These are phyloP conservation scores for Meganola albula DNA, from an alignment of 2,888 invertebrate genomes.

Conservation along the genomic window DNA sequence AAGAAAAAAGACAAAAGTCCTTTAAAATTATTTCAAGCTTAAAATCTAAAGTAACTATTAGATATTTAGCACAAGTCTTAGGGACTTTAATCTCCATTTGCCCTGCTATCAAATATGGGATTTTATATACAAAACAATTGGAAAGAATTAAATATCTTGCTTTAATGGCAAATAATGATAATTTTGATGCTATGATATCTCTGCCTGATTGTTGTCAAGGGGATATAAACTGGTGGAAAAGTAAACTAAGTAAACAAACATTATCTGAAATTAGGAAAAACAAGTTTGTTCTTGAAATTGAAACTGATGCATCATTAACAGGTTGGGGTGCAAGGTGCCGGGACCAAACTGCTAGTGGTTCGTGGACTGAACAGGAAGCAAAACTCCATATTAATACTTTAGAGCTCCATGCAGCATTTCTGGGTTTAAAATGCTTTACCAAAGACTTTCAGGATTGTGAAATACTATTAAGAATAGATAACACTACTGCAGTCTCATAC, in stretches of 20 bases:
- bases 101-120: not conserved
- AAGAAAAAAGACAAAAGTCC: not conserved
- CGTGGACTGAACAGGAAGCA: not conserved
- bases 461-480: conserved; percentile 4
- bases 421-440: not conserved
- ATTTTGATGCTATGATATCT: not conserved
- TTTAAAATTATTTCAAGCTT: not conserved
- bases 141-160: not conserved
- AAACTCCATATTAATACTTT: not conserved
- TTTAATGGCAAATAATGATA: not conserved
- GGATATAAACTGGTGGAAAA: not conserved
- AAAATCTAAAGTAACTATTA: not conserved
- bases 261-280: not conserved
- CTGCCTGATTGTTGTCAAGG: not conserved
- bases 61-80: not conserved
- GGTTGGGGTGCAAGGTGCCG: not conserved
- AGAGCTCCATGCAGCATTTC: not conserved
- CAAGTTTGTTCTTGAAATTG: not conserved
- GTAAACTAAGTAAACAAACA: not conserved
- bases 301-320: not conserved
- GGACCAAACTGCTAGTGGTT: not conserved
- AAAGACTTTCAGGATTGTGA: not conserved
- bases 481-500: conserved; percentile 6
- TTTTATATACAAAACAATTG: not conserved
- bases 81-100: not conserved